Conservation (phyloP, 2,888 invertebrate genomes). For the Diaprepes abbreviatus region DNA sequence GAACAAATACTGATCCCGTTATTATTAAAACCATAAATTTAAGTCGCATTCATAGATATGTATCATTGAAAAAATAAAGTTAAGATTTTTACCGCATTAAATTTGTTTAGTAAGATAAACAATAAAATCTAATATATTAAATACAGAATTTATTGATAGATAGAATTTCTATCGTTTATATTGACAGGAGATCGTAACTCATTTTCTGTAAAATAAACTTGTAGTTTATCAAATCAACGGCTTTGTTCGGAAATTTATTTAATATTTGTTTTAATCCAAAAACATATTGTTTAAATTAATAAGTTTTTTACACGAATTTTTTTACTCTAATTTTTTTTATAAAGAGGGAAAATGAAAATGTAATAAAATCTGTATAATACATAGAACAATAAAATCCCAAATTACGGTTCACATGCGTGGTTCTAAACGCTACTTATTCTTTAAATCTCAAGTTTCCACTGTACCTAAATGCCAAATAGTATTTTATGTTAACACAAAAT, state of each 20-base stretch:
- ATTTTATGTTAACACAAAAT: too few species aligned
- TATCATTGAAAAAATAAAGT: not conserved
- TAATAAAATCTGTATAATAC: too few species aligned
- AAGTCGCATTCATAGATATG: not conserved
- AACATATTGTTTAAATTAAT: conserved; percentile 10
- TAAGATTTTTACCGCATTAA: not conserved
- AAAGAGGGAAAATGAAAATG: too few species aligned
- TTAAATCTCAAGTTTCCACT: too few species aligned
- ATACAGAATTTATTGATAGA: conserved; percentile 13
- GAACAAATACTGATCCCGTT: not conserved
- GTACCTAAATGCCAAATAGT: too few species aligned
- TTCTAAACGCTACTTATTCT: too few species aligned
- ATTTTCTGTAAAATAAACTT: conserved; percentile 10
- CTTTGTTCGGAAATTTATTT: conserved; percentile 1
- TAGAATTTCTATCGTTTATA: conserved; percentile 11
- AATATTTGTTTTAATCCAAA: not conserved
- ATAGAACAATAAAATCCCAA: too few species aligned
- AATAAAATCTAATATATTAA: conserved; percentile 12
- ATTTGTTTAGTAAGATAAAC: not conserved
- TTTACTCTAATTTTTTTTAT: too few species aligned
- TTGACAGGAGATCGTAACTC: not conserved
- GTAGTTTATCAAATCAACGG: conserved; percentile 17
- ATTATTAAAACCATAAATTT: not conserved
- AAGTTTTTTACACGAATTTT: too few species aligned
- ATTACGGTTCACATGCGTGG: too few species aligned